These are phyloP conservation scores for Eilema depressum DNA, from an alignment of 2,888 invertebrate genomes.

Conservation along the genomic window DNA sequence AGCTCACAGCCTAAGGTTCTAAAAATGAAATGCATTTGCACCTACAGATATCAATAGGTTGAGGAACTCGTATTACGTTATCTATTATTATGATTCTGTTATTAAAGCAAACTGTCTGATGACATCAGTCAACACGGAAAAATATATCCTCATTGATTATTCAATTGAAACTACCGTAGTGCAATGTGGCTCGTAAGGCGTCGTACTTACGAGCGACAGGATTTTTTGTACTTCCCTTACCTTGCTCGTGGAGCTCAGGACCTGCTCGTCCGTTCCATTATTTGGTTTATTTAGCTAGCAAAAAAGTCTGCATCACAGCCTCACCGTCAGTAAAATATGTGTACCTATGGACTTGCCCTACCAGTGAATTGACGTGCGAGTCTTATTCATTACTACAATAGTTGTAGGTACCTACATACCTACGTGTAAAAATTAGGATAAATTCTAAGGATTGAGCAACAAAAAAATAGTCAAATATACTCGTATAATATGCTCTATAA, in stretches of 20 bases:
- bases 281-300: neutral
- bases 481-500: no score
- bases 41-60: constrained; percentile 3
- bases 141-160: neutral
- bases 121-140: constrained; percentile 34
- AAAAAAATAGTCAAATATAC: no score
- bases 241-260: neutral
- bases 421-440: no score
- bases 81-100: constrained; percentile 24
- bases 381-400: no score
- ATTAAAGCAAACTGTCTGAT: constrained; percentile 26
- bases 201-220: neutral
- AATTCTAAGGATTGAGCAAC: no score
- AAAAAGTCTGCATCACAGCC: neutral
- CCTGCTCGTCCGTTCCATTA: neutral
- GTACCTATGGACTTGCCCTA: no score
- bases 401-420: no score
- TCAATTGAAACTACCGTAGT: neutral
- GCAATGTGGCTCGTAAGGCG: neutral
- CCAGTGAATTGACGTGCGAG: no score
- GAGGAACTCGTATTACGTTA: constrained; percentile 28
- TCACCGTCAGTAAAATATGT: neutral
- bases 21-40: neutral
- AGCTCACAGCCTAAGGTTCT: neutral
- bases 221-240: neutral